These are phyloP conservation scores for Clepsis dumicolana DNA, from an alignment of 2,888 invertebrate species.

Conservation along the genomic window DNA sequence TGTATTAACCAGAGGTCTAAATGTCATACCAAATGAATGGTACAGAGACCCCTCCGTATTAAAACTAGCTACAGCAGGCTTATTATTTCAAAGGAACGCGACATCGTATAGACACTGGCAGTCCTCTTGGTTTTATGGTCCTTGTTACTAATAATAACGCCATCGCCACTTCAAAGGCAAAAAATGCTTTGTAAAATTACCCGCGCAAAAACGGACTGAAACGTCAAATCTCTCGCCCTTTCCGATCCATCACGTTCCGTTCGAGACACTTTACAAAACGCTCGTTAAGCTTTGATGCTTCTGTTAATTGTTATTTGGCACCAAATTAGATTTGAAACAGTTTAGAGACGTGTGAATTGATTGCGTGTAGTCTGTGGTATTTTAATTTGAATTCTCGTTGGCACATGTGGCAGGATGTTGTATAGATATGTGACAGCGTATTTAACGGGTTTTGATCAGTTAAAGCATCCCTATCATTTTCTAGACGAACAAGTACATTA, in stretches of 20 bases:
- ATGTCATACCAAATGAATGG: no score
- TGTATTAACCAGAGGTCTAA: no score
- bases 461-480: no score
- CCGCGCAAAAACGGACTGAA: conserved; percentile 57
- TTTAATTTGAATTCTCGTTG: conserved; percentile 59
- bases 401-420: conserved; percentile 44
- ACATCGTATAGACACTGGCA: no score
- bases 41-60: no score
- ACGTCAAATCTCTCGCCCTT: conserved; percentile 67
- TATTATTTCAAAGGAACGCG: no score
- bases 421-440: conserved; percentile 24
- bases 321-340: conserved; percentile 68
- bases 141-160: no score
- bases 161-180: not conserved
- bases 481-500: no score
- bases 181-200: conserved; percentile 43
- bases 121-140: no score
- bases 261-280: conserved; percentile 53
- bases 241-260: conserved; percentile 67
- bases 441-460: conserved; percentile 8
- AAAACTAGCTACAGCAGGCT: no score
- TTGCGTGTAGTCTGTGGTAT: conserved; percentile 49
- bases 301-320: conserved; percentile 78
- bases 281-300: conserved; percentile 75
- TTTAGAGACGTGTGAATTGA: conserved; percentile 54